Evolutionary conservation across 2,888 invertebrate species (phyloP), one percentile per base, ranked within the genome.

Genomic region (Nebria brevicollis): DNA sequence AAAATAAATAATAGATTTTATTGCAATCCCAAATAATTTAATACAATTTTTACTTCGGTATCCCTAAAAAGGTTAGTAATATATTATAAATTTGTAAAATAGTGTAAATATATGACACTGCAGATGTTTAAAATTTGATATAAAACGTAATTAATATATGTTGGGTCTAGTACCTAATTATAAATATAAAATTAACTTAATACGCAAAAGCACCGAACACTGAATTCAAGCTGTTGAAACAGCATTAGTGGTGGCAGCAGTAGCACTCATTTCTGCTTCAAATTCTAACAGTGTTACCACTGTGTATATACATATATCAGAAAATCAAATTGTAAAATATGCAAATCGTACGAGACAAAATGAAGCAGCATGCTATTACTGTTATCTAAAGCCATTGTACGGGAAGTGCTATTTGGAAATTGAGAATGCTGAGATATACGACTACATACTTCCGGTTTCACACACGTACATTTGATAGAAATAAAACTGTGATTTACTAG

Each of bases 271-370:
- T 6, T 54, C 54, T 34, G 13, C 7, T 11, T 54, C 54, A 54
- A 54, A 54, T 54, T 54, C 54, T 54, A 54, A 54, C 54, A 6
- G 54, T 54, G 11, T 13, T 8, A 3, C 54, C 13, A 8, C 54
- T 8, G 13, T 54, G 13, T 8, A 70, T 7, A 34, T 70, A 70
- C 25, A 25, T n/a, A 70, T 25, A 70, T 25, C 70, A 15, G 26
- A 70, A 70, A 25, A 70, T 70, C 70, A 70, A 70, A 20, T 20
- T 20, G 70, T 25, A 34, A 70, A 70, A 26, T 70, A 70, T 70
- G 70, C 34, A 70, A 70, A 70, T 70, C 70, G 70, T 1, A 15
- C 70, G 11, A 26, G 20, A 26, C 70, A 70, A 70, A 70, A 70
- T 70, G 10, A 34, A 70, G 25, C 34, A 54, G 54, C 54, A 54